Base-by-base conservation (phyloP, 1,140 invertebrate species). In the Parasteatoda tepidariorum region DNA sequence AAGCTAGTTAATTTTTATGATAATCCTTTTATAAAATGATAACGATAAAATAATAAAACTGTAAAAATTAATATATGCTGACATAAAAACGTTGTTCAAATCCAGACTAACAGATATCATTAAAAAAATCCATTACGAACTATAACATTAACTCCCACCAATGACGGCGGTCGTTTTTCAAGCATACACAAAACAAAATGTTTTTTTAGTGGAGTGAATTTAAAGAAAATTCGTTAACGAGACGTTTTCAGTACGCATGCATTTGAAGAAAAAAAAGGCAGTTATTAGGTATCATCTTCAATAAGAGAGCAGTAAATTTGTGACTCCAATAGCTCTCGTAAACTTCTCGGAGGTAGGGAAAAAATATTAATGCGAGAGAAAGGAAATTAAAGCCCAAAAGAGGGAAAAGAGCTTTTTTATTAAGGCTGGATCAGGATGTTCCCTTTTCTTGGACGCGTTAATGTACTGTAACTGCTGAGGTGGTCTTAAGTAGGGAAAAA, bases 251-350 rank as follows among this genome's bases (percentile, higher is more conserved):
- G n/a, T n/a, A n/a, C n/a, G n/a, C n/a, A n/a, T n/a, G n/a, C 18
- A 48, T 48, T 48, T 48, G 38, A 48, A 13, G 18, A 13, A 13
- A 13, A 48, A 18, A 48, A 18, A 48, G 33, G 18, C 28, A 54
- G 68, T 71, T 75, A 75, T 61, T 75, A 54, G 59, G 55, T 13
- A 26, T 75, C 30, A 61, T 75, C 71, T 57, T 75, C 71, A 75
- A 75, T 75, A 75, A 75, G 71, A 75, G 41, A 75, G 57, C 57
- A 61, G n/a, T 75, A 75, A 75, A 75, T 34, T 24, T 38, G n/a
- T 22, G 18, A 28, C 54, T 48, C 31, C 9, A 3, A 18, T 54
- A 57, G 38, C 48, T 24, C 61, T 31, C 22, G 34, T 38, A 75
- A 73, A 61, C 33, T 22, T 33, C 66, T 68, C 18, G 18, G 9